These are phyloP conservation scores for Chesias legatella DNA, from an alignment of 2,888 invertebrate genomes.

Conservation along the genomic window DNA sequence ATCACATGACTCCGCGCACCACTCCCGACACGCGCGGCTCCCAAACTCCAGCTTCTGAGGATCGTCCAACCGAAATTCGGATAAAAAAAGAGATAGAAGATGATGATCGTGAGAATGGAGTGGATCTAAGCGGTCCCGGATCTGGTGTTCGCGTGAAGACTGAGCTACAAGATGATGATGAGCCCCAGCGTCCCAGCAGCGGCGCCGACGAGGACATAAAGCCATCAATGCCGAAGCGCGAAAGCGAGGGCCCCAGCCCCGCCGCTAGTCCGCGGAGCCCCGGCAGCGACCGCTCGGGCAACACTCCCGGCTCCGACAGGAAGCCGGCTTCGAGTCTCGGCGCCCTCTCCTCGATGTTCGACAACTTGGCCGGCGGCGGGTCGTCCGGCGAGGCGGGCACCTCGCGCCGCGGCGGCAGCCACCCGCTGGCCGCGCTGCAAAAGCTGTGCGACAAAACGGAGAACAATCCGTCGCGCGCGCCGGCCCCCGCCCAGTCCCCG, in stretches of 20 bases:
- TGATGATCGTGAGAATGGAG: conserved; percentile 74
- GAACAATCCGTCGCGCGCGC: conserved; percentile 83
- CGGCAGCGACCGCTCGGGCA: conserved; percentile 87
- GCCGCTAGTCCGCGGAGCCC: conserved; percentile 86
- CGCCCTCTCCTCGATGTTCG: conserved; percentile 94
- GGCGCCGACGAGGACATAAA: conserved; percentile 62
- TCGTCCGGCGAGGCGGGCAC: conserved; percentile 73
- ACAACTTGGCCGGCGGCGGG: conserved; percentile 85
- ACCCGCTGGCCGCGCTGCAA: conserved; percentile 96
- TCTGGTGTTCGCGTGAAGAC: conserved; percentile 82
- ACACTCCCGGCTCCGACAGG: conserved; percentile 85
- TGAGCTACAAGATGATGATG: conserved; percentile 82
- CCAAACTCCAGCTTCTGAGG: conserved; percentile 81
- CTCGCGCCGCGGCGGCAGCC: conserved; percentile 86
- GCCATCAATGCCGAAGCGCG: conserved; percentile 70
- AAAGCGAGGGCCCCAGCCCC: conserved; percentile 77
- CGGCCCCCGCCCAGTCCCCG: conserved; percentile 74
- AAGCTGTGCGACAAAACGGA: conserved; percentile 98
- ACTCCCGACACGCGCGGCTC: conserved; percentile 85
- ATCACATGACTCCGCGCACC: conserved; percentile 83
- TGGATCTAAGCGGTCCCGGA: conserved; percentile 63
- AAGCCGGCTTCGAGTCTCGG: conserved; percentile 86
- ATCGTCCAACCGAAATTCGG: conserved; percentile 80
- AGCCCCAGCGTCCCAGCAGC: conserved; percentile 68
- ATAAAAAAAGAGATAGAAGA: conserved; percentile 80